Percentiles rank a stretch among this genome's conserved stretches.
Conservation (phyloP, 35 echinoderm and acorn worm genomes). For the Chiridota heheva region DNA sequence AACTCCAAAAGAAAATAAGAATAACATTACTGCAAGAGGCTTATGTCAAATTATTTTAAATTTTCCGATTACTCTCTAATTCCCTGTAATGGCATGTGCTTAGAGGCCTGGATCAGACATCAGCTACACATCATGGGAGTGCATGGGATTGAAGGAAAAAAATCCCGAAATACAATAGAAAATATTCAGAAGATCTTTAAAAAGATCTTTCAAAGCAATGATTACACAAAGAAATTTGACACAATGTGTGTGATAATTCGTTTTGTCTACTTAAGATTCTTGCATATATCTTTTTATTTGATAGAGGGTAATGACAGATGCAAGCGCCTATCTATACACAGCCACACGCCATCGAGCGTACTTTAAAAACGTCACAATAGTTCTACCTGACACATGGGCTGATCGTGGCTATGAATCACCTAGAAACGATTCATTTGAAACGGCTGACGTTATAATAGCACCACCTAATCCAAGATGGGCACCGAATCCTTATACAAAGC, state of each 20-base stretch:
- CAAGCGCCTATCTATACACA: conserved; percentile 56
- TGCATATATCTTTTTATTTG: not conserved
- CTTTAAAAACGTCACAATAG: conserved; percentile 71
- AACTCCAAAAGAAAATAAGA: not conserved
- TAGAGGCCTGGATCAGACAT: too few species aligned
- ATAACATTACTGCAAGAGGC: not conserved
- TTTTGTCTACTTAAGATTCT: not conserved
- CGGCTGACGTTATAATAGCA: conserved; percentile 77
- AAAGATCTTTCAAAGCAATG: not conserved
- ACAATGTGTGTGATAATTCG: not conserved
- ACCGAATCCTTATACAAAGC: conserved; percentile 69
- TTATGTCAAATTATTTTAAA: not conserved
- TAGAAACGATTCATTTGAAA: conserved; percentile 60
- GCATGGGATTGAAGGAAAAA: too few species aligned
- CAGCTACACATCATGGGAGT: too few species aligned
- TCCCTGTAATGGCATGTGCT: too few species aligned
- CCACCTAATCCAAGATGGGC: conserved; percentile 63
- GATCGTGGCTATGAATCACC: conserved; percentile 21
- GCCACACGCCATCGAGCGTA: conserved; percentile 62
- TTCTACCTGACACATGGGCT: conserved; percentile 73
- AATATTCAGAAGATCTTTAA: too few species aligned
- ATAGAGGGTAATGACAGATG: conserved; percentile 71
- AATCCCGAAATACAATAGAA: too few species aligned
- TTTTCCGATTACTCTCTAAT: not conserved
- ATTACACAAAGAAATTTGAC: not conserved